A percentile compares a stretch with the other conserved stretches of the same genome.
Conservation (phyloP, 2,113 vertebrate genomes). For the Anguilla japonica region DNA sequence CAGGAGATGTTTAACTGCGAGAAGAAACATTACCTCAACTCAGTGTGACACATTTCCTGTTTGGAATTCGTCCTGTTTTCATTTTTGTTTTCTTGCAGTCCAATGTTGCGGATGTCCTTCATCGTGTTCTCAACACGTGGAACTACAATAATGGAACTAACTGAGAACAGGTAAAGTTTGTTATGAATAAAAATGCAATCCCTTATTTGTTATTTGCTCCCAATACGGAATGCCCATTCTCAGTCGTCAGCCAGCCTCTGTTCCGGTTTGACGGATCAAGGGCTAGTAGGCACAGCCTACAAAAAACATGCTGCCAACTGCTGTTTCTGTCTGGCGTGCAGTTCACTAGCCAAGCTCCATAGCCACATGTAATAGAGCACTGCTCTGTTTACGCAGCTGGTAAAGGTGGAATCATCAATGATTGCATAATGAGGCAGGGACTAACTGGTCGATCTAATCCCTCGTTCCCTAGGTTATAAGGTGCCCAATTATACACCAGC, state of each 20-base stretch:
- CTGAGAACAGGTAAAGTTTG: slow-evolving; percentile 77
- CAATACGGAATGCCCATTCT: background rate
- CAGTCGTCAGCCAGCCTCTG: background rate
- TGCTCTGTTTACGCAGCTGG: no score
- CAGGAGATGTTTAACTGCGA: background rate
- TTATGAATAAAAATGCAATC: background rate
- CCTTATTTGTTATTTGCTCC: background rate
- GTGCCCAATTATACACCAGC: no score
- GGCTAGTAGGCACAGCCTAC: no score
- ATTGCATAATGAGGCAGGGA: no score
- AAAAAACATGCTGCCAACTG: no score
- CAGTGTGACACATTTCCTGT: background rate
- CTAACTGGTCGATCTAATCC: no score
- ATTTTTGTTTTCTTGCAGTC: slow-evolving; percentile 65
- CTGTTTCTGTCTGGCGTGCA: no score
- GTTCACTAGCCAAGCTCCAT: no score
- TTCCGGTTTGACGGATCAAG: no score
- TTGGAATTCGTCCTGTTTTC: background rate
- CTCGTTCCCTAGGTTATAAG: no score
- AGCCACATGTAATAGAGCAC: no score
- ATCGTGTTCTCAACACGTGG: slow-evolving; percentile 83
- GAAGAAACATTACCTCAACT: background rate
- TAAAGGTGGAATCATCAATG: no score
- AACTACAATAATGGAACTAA: slow-evolving; percentile 79
- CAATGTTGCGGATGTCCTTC: slow-evolving; percentile 86